These are phyloP conservation scores for Sphenodon punctatus DNA, from an alignment of 2,797 vertebrate genomes.

Conservation along the genomic window DNA sequence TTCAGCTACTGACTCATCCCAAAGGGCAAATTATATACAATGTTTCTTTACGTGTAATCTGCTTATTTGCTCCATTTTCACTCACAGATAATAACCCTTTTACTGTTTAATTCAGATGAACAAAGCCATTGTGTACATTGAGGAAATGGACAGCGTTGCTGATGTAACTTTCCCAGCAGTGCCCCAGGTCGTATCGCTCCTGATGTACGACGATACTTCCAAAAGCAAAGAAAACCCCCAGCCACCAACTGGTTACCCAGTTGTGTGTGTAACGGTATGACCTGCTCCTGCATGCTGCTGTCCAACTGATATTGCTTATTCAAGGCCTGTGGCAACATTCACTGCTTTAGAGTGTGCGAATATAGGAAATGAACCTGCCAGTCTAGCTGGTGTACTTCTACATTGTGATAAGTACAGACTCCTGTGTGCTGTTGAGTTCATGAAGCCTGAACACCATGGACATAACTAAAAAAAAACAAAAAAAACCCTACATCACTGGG, in stretches of 20 bases:
- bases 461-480: background rate
- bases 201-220: constrained; percentile 82
- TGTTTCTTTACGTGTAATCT: background rate
- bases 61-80: background rate
- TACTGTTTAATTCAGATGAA: constrained; percentile 75
- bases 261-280: constrained; percentile 85
- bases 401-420: too few relatives aligned
- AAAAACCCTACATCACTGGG: too few relatives aligned
- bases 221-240: constrained; percentile 78
- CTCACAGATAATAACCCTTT: background rate
- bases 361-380: background rate
- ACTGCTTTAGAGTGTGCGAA: background rate
- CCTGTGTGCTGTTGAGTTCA: background rate
- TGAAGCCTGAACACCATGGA: background rate
- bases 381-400: too few relatives aligned
- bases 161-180: constrained; percentile 88
- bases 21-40: background rate
- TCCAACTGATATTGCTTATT: background rate
- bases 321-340: background rate
- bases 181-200: constrained; percentile 84
- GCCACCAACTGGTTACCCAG: constrained; percentile 82
- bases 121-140: constrained; percentile 89
- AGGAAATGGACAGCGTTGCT: constrained; percentile 89
- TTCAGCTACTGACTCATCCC: too few relatives aligned
- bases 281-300: background rate